These are phyloP conservation scores for Rissa tridactyla DNA, from an alignment of 2,113 vertebrate genomes.

Conservation along the genomic window DNA sequence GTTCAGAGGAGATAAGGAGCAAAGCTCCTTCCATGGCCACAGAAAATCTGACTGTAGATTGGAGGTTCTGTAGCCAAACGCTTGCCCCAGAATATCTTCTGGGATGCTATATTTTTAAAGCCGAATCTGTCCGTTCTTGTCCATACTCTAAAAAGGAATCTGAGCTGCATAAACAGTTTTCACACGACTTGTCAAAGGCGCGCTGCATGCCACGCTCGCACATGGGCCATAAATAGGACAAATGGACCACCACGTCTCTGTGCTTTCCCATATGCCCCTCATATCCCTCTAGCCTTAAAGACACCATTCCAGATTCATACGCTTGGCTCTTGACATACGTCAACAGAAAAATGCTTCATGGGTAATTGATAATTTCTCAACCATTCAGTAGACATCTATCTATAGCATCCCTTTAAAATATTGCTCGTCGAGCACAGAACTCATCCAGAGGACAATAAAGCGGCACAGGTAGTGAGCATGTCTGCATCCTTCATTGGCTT, in stretches of 20 bases:
- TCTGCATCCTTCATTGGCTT: neutral
- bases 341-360: neutral
- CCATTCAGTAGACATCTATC: neutral
- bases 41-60: neutral
- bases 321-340: neutral
- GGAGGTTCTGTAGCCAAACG: neutral
- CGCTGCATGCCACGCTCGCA: neutral
- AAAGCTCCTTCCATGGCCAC: neutral
- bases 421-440: neutral
- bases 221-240: rapidly evolving
- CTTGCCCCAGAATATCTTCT: neutral
- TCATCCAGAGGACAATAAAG: neutral
- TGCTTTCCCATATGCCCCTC: too few relatives aligned
- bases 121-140: neutral
- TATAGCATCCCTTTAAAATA: neutral
- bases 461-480: neutral
- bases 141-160: neutral
- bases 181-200: rapidly evolving
- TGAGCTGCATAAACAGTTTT: neutral
- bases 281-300: rapidly evolving
- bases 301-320: neutral
- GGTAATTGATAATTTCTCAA: neutral
- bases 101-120: neutral
- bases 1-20: neutral
- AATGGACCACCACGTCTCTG: rapidly evolving